These are phyloP conservation scores for Patiria miniata DNA, from an alignment of 35 echinoderm and acorn worm genomes.

Conservation along the genomic window DNA sequence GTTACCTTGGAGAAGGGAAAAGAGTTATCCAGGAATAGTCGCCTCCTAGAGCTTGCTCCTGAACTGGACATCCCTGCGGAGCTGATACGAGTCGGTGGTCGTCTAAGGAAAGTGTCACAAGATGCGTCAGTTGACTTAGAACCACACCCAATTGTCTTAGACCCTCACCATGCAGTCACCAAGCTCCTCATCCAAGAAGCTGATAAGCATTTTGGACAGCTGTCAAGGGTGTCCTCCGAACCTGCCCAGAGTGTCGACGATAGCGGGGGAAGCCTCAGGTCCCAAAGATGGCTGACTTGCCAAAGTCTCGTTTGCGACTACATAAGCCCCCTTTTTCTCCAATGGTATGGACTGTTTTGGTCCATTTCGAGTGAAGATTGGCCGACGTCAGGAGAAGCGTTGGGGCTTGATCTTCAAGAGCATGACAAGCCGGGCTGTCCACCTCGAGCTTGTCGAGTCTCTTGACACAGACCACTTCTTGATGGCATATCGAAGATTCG, in stretches of 20 bases:
- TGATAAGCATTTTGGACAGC: conserved; percentile 11
- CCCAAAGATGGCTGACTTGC: conserved; percentile 42
- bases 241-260: neutral
- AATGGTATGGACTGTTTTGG: conserved; percentile 56
- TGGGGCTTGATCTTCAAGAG: conserved; percentile 38
- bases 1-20: neutral
- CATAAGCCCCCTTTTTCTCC: conserved; percentile 35
- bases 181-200: conserved; percentile 7
- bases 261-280: conserved; percentile 9
- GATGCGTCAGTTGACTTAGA: neutral
- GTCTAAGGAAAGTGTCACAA: neutral
- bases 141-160: neutral
- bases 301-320: neutral
- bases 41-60: neutral
- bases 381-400: conserved; percentile 10
- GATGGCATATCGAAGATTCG: conserved; percentile 23
- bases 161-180: neutral
- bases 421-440: conserved; percentile 26
- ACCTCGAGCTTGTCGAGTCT: conserved; percentile 9
- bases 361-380: conserved; percentile 33
- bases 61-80: neutral
- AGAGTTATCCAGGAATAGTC: neutral
- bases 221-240: conserved; percentile 15
- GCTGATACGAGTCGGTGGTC: conserved; percentile 22
- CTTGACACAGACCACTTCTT: conserved; percentile 33